Base-by-base conservation (phyloP, 2,888 invertebrate genomes). In the Apotomis betuletana region DNA sequence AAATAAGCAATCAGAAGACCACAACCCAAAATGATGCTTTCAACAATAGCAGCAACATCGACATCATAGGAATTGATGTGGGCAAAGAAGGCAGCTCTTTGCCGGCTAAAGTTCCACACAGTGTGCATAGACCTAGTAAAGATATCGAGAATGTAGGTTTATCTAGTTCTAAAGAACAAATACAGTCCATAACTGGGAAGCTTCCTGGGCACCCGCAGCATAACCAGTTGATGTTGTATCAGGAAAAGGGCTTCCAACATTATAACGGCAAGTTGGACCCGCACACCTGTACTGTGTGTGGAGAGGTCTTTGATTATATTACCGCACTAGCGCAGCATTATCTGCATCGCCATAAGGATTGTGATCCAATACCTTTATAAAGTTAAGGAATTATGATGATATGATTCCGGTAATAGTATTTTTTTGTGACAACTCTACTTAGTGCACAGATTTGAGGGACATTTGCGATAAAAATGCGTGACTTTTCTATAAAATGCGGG, bases 1-100 rank as follows among this genome's bases (percentile, higher is more conserved):
- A 87, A 76, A 78, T 87, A 6, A 62, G 76, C 0, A 27, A 77
- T 8, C 82, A 82, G 49, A 77, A 75, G 44, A 49, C 76, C 0
- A 86, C 86, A 76, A 70, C 77, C n/a, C 86, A 83, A 75, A 85
- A 81, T 74, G 87, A 89, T 64, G 77, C 75, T 5, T 86, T 80
- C 60, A 87, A 84, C 67, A 86, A 82, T 67, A 85, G 79, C 61
- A 82, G 80, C 58, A 89, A 87, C 58, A 89, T 91, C 72, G 91
- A 91, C 74, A 90, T 92, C 49, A 88, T 90, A 62, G 87, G 86
- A 36, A 82, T 90, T 64, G 91, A 92, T 75, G 90, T 87, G 3
- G 88, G 82, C 0, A 90, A 90, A 75, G 89, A 87, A 64, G 78
- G 84, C 6, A 57, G 55, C 0, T 81, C 84, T 4, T 75, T 84